Evolutionary conservation across 2,888 invertebrate genomes (phyloP), one percentile per base, ranked within the genome.

Genomic region (Pachliopta kotzebuea): DNA sequence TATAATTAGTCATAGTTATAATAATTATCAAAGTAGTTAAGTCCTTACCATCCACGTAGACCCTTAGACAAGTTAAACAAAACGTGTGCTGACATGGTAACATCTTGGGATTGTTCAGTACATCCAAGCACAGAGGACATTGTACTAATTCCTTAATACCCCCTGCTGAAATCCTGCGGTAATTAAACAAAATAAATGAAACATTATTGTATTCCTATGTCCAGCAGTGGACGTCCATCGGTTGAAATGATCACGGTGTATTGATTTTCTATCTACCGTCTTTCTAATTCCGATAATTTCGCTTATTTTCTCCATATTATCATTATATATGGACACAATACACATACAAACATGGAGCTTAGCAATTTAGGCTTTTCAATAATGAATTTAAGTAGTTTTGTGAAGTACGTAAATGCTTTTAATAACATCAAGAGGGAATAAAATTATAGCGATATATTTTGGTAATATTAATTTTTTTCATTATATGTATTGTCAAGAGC

Each of bases 11-110:
- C n/a, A n/a, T 31, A 8, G n/a, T n/a, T n/a, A n/a, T n/a, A n/a
- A n/a, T n/a, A n/a, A n/a, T n/a, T n/a, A n/a, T n/a, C n/a, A n/a
- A n/a, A n/a, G n/a, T n/a, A n/a, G n/a, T n/a, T n/a, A n/a, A n/a
- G n/a, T n/a, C n/a, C 74, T 65, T 66, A 83, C 92, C 87, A 65
- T 80, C 81, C 52, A 87, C 80, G 71, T 92, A 92, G 56, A 87
- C 88, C 67, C 91, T 88, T 31, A 95, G 81, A 71, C 95, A 95
- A 2, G 87, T 81, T 64, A 92, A 79, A 68, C 95, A 95, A 78
- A 94, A 95, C 0, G 94, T 94, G 74, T 95, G 95, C 71, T 94
- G 94, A 72, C 95, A 95, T 0, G 93, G 92, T 71, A 95, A 79
- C 94, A 94, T 94, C 77, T 93, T 93, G 1, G 94, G 93, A 54